phyloP scores from a whole-genome alignment of 1,140 invertebrate genomes.

The Muscidifurax raptorellus region DNA sequence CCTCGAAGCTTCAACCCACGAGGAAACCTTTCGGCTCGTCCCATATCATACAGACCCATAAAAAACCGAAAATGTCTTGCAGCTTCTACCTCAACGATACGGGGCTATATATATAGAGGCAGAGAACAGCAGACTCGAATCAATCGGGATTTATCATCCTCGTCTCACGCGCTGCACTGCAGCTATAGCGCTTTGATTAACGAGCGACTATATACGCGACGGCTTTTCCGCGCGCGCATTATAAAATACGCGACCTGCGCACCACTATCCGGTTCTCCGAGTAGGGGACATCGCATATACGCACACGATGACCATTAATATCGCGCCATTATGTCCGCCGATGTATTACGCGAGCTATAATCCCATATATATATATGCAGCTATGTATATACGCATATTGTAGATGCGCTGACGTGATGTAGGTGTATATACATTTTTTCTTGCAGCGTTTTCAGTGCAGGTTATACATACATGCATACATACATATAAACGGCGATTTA shows the following conservation, averaged over 20 bases:
- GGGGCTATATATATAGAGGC: too few species aligned
- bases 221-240: slow-evolving; percentile 5
- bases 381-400: too few species aligned
- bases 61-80: too few species aligned
- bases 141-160: slow-evolving; percentile 18
- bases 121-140: not conserved
- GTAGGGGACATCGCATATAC: not conserved
- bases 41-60: too few species aligned
- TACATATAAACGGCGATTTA: too few species aligned
- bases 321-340: not conserved
- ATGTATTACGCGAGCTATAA: not conserved
- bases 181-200: slow-evolving; percentile 19
- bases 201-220: slow-evolving; percentile 10
- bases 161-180: not conserved
- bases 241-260: not conserved
- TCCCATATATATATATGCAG: not conserved
- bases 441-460: too few species aligned
- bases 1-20: too few species aligned
- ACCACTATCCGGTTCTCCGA: not conserved
- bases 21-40: too few species aligned
- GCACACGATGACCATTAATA: slow-evolving; percentile 8
- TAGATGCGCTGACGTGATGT: not conserved
- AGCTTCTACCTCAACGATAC: not conserved
- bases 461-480: too few species aligned
- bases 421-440: too few species aligned